Evolutionary conservation across 2,888 invertebrate genomes (phyloP), one percentile per base, ranked within the genome.

Genomic region (Adelognathus sp.): DNA sequence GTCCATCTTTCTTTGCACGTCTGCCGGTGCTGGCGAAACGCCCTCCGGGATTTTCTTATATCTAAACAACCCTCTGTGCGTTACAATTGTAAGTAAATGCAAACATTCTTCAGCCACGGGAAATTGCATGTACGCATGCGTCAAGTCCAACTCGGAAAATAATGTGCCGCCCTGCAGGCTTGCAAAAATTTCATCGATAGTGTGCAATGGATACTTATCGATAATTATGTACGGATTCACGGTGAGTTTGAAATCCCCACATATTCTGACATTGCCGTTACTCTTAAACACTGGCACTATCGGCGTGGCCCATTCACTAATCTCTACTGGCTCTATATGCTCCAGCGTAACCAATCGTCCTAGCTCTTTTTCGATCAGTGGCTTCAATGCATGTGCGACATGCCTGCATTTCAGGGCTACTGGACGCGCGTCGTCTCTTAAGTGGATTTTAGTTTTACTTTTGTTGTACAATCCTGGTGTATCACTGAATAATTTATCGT

Each of bases 1-100:
- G 21, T 88, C 86, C 82, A 87, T 85, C 39, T 85, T 82, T 63
- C 82, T 78, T 71, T 86, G 86, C 61, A 88, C 86, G 54, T 86
- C 86, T 27, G 86, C 85, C 29, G 88, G 87, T 29, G 87, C 85
- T 18, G 85, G 36, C 24, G 73, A 70, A 9, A 80, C 60, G 1
- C 74, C 76, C 60, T 80, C 74, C 0, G 52, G 27, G 4, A 31
- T 60, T n/a, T 66, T 73, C 16, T 29, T 56, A 11, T 66, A 73
- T n/a, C 61, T 16, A 27, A 60, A 83, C 7, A 80, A 46, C 1
- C 80, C 81, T 61, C 70, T 76, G 7, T 81, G 80, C n/a, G 80
- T 81, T 6, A 63, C 31, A 31, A 81, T 77, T 0, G 82, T 82
- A 16, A 78, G 33, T 14, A 76, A 41, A 3, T 76, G 41, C 11